These are phyloP conservation scores for Sitobion miscanthi DNA, from an alignment of 1,140 invertebrate genomes.

Conservation along the genomic window DNA sequence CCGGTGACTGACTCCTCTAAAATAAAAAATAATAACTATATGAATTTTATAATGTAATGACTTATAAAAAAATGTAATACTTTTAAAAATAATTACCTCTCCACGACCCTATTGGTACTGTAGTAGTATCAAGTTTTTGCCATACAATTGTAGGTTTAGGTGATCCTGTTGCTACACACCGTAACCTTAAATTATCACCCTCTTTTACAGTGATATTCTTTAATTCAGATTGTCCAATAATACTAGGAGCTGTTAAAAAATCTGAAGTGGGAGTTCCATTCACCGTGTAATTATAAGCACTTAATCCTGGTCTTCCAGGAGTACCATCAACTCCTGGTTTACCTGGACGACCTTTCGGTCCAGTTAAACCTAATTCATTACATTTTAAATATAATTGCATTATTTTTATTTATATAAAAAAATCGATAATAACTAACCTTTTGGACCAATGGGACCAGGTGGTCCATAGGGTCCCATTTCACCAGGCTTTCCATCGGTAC, in stretches of 20 bases:
- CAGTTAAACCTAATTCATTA: slow-evolving; percentile 67
- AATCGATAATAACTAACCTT: slow-evolving; percentile 62
- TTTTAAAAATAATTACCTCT: slow-evolving; percentile 63
- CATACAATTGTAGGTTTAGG: slow-evolving; percentile 79
- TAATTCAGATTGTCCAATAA: slow-evolving; percentile 66
- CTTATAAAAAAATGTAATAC: not conserved
- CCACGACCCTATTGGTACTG: slow-evolving; percentile 71
- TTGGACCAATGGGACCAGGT: slow-evolving; percentile 60
- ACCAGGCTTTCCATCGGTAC: slow-evolving; percentile 59
- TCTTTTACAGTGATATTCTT: slow-evolving; percentile 70
- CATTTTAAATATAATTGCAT: not conserved
- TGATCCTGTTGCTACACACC: slow-evolving; percentile 77
- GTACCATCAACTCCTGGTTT: slow-evolving; percentile 72
- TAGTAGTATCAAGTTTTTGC: slow-evolving; percentile 72
- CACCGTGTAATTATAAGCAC: slow-evolving; percentile 72
- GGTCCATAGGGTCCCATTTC: slow-evolving; percentile 59
- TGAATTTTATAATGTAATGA: not conserved
- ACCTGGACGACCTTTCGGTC: slow-evolving; percentile 74
- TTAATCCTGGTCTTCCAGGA: slow-evolving; percentile 71
- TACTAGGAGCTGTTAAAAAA: slow-evolving; percentile 79
- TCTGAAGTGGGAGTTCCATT: slow-evolving; percentile 68
- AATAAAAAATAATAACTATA: not conserved
- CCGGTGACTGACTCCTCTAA: slow-evolving; percentile 68
- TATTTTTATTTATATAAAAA: not conserved
- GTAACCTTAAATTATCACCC: slow-evolving; percentile 75